These are phyloP conservation scores for Eriosoma lanigerum DNA, from an alignment of 1,140 invertebrate genomes.

Conservation along the genomic window DNA sequence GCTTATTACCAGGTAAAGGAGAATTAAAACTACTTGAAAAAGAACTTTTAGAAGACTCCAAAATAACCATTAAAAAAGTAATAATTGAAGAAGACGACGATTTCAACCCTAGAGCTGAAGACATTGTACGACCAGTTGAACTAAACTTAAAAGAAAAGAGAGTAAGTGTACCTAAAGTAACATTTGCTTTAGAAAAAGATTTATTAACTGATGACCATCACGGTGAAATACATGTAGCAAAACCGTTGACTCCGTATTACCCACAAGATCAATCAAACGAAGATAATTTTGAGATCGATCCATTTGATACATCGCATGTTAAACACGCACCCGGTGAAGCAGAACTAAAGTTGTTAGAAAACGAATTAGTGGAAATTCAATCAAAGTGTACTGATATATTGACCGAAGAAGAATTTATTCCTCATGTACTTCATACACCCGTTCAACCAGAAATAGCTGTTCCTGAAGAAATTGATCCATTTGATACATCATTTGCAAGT, in stretches of 20 bases:
- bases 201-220: slow-evolving; percentile 49
- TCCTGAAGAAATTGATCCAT: slow-evolving; percentile 66
- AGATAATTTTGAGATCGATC: slow-evolving; percentile 61
- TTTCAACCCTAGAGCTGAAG: slow-evolving; percentile 54
- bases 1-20: slow-evolving; percentile 70
- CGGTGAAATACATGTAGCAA: slow-evolving; percentile 54
- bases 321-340: slow-evolving; percentile 69
- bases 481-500: slow-evolving; percentile 78
- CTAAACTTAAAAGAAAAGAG: slow-evolving; percentile 36
- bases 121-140: slow-evolving; percentile 17
- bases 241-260: slow-evolving; percentile 56
- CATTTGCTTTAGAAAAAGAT: slow-evolving; percentile 37
- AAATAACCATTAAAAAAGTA: background rate
- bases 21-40: slow-evolving; percentile 74
- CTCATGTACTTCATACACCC: slow-evolving; percentile 55
- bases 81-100: slow-evolving; percentile 53
- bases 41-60: slow-evolving; percentile 61
- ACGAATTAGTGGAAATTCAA: slow-evolving; percentile 62
- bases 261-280: slow-evolving; percentile 58
- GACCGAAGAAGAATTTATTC: slow-evolving; percentile 56
- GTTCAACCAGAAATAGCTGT: slow-evolving; percentile 54
- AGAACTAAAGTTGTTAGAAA: slow-evolving; percentile 73
- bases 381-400: slow-evolving; percentile 32
- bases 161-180: slow-evolving; percentile 21
- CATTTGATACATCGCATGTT: slow-evolving; percentile 81